Evolutionary conservation across 2,888 invertebrate genomes (phyloP), one percentile per base, ranked within the genome.

Genomic region (Leptothorax acervorum): DNA sequence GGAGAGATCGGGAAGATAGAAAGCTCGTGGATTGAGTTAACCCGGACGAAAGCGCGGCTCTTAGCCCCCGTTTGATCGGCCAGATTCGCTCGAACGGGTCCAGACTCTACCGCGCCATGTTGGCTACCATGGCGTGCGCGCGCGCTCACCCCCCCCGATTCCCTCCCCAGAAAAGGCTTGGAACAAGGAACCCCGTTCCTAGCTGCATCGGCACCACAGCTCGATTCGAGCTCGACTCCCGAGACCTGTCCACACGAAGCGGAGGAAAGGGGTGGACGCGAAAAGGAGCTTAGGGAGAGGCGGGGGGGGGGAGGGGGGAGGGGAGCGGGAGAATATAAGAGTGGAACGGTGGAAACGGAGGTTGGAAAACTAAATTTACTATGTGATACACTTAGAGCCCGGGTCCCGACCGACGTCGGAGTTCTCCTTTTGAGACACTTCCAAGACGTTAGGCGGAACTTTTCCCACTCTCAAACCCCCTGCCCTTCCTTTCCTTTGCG

Each of bases 41-140:
- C 93, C 93, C 94, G 92, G 92, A 92, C 93, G 93, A 94, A 93
- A 94, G 94, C 93, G 93, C 88, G 90, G 94, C 94, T 94, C 94
- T 94, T 94, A 94, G 93, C 93, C 92, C 92, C 93, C 94, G 95
- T 95, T 95, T 95, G 94, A 94, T 94, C 95, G 94, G 93, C 92
- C 93, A 94, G 94, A 94, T 95, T 94, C 95, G 94, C 94, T 94
- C 93, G 93, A 94, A 93, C 93, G 94, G 92, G 91, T 92, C 91
- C 91, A 85, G 89, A 79, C 87, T 88, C 90, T 87, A 87, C 86
- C 85, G 84, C 91, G 90, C 90, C 90, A 90, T 90, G 78, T 81
- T 90, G 84, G 86, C 88, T 91, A 87, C 87, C 83, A 90, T 87
- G 91, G 83, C 88, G 74, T 85, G 35, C 51, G 51, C 53, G 70